Evolutionary conservation across 2,113 vertebrate species (phyloP), one percentile per base, ranked within the genome.

Genomic region (Clarias batrachus): DNA sequence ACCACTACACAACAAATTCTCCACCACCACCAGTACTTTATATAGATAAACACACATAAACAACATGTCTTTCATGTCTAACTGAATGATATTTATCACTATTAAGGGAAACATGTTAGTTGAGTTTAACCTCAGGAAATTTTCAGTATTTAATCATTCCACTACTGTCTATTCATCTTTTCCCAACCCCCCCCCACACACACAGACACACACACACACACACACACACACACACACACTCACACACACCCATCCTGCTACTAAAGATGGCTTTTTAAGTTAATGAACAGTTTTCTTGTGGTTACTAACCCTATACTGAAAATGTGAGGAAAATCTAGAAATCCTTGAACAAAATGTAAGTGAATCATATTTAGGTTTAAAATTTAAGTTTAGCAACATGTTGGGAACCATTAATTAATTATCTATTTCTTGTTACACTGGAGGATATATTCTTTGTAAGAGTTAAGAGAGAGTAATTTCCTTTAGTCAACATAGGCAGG

Each of bases 21-120:
- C 33, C 14, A 56, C 52, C 52, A 71, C 52, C 13, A 52, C 65
- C 8, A 78, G 4, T 25, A 56, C 11, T 54, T 56, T 30, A 83
- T 17, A 83, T 5, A 16, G 23, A 70, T 27, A 83, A 8, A 56
- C 48, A 70, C 81, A 65, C 80, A 41, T 37, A 65, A 9, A 8
- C 37, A 82, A 68, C 63, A 41, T 48, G 33, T 37, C 33, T 41
- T 52, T 65, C 3, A 27, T 27, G 48, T 68, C 16, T 56, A 33
- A n/a, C 9, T 21, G 9, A 17, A 62, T 65, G 59, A 65, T n/a
- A 48, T 17, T 30, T 77, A 48, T 48, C 7, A 48, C 7, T 52
- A 59, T 74, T 77, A 85, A 37, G 41, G 16, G 41, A 62, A 76
- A 48, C n/a, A 71, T 82, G 30, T 71, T 21, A 60, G 80, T 79